Conservation (phyloP, 2,888 invertebrate genomes). For the Aradus depressus region DNA sequence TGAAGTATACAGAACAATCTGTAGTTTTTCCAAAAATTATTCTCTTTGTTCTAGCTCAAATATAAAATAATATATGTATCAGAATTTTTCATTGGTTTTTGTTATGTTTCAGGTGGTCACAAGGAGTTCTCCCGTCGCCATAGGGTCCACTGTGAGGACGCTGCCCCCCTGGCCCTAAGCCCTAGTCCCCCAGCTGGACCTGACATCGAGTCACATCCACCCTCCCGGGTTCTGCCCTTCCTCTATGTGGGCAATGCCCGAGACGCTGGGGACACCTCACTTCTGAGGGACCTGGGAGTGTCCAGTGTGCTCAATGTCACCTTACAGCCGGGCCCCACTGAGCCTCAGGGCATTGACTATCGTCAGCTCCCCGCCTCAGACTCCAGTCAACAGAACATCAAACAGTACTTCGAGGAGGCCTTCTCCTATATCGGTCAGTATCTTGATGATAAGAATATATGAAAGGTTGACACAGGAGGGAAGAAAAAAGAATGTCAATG, state of each 20-base stretch:
- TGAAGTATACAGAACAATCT: too few species aligned
- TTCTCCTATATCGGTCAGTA: slow-evolving; percentile 73
- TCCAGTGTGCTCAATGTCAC: slow-evolving; percentile 73
- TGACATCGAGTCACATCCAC: slow-evolving; percentile 62
- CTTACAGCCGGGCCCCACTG: slow-evolving; percentile 38
- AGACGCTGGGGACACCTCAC: slow-evolving; percentile 61
- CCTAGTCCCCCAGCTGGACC: slow-evolving; percentile 37
- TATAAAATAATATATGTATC: too few species aligned
- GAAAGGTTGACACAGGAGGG: too few species aligned
- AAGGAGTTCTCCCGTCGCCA: slow-evolving; percentile 58
- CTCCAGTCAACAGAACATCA: slow-evolving; percentile 73
- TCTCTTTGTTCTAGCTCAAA: too few species aligned
- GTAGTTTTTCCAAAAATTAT: too few species aligned
- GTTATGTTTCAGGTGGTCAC: slow-evolving; percentile 49
- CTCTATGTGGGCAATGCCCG: slow-evolving; percentile 71
- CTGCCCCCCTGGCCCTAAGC: slow-evolving; percentile 23
- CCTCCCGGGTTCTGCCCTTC: slow-evolving; percentile 67
- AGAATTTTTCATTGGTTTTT: slow-evolving; percentile 12
- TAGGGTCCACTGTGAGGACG: slow-evolving; percentile 59
- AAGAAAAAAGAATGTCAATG: too few species aligned
- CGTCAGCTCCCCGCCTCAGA: slow-evolving; percentile 72
- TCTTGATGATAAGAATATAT: too few species aligned
- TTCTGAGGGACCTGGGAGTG: slow-evolving; percentile 53
- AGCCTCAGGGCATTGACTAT: slow-evolving; percentile 59
- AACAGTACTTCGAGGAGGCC: slow-evolving; percentile 79